These are phyloP conservation scores for Ageneiosus marmoratus DNA, from an alignment of 2,113 vertebrate genomes.

Conservation along the genomic window DNA sequence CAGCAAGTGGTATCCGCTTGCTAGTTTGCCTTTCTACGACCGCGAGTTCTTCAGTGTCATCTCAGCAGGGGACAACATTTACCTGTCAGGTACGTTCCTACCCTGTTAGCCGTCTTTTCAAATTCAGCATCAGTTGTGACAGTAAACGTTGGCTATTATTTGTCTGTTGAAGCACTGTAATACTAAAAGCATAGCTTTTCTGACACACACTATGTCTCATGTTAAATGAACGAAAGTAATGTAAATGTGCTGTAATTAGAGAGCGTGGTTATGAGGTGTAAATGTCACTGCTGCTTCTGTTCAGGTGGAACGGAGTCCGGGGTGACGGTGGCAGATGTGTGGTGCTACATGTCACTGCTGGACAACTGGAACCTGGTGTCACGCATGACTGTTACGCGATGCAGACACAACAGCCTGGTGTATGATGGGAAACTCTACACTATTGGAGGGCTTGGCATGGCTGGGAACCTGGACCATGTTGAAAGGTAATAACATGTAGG, in stretches of 20 bases:
- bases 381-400: constrained; percentile 93
- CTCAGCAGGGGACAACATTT: constrained; percentile 98
- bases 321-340: constrained; percentile 92
- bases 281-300: background rate
- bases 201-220: background rate
- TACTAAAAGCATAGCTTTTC: background rate
- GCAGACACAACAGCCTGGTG: constrained; percentile 94
- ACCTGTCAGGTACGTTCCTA: constrained; percentile 87
- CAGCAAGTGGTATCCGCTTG: constrained; percentile 97
- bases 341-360: constrained; percentile 98
- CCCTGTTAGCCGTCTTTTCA: background rate
- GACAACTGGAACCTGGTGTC: constrained; percentile 99
- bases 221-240: background rate
- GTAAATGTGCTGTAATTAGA: background rate
- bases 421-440: constrained; percentile 96
- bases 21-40: constrained; percentile 97
- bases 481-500: constrained; percentile 81
- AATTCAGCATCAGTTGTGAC: background rate
- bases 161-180: background rate
- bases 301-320: constrained; percentile 96
- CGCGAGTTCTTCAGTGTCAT: constrained; percentile 98
- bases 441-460: constrained; percentile 90
- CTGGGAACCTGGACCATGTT: constrained; percentile 95
- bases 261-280: background rate
- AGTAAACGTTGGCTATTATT: background rate